Conservation (phyloP, 2,888 invertebrate species). For the Pseudeuparius sepicola region DNA sequence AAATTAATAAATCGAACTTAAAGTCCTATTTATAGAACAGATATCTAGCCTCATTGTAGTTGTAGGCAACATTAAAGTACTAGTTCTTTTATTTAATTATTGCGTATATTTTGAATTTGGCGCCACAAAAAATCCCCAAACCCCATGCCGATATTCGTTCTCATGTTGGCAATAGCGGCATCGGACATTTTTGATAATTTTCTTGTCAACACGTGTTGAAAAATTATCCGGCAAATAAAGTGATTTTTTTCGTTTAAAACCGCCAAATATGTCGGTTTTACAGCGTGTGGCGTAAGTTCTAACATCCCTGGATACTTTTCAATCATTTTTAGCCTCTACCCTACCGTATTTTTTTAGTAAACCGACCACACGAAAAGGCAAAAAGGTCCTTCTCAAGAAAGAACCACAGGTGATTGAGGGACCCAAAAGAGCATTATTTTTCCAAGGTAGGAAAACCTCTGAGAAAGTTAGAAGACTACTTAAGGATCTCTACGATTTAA, state of each 20-base stretch:
- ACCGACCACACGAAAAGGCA: conserved; percentile 81
- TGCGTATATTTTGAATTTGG: too few species aligned
- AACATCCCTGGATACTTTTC: too few species aligned
- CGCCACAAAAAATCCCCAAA: too few species aligned
- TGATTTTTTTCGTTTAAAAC: conserved; percentile 13
- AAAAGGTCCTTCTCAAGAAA: conserved; percentile 66
- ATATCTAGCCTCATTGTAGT: too few species aligned
- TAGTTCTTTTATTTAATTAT: too few species aligned
- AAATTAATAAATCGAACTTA: too few species aligned
- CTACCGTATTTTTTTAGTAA: too few species aligned
- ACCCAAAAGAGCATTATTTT: conserved; percentile 71
- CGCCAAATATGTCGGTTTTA: conserved; percentile 35
- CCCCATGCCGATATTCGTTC: too few species aligned
- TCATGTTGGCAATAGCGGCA: too few species aligned
- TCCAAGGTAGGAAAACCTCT: conserved; percentile 75
- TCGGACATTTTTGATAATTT: conserved; percentile 15
- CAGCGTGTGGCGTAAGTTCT: conserved; percentile 40
- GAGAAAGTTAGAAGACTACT: conserved; percentile 59
- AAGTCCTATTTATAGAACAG: too few species aligned
- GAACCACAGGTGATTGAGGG: conserved; percentile 87
- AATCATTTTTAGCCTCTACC: too few species aligned
- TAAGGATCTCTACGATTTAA: conserved; percentile 79
- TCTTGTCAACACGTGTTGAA: conserved; percentile 32
- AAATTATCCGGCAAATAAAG: conserved; percentile 15
- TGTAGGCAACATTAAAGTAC: too few species aligned